phyloP scores from a whole-genome alignment of 30 jellyfish, hydroid and myxozoan species.

The Hydra vulgaris region DNA sequence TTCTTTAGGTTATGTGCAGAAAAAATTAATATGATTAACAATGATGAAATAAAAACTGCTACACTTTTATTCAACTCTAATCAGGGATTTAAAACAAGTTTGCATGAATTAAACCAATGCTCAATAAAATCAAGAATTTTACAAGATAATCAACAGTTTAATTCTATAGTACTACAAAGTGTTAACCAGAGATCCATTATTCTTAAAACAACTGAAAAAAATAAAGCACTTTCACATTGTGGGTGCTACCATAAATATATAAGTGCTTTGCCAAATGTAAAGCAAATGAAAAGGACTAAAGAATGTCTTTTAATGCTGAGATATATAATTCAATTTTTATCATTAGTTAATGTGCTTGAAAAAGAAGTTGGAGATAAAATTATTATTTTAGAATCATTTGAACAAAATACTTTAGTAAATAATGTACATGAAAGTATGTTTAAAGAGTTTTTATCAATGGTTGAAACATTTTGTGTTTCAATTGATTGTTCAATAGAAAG shows the following conservation, averaged over 20 bases:
- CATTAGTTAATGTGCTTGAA: not conserved
- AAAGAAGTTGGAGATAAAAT: not conserved
- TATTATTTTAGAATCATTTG: not conserved
- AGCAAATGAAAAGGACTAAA: not conserved
- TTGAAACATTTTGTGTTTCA: not conserved
- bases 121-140: not conserved
- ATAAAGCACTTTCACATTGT: not conserved
- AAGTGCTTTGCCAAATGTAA: not conserved
- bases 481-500: not conserved
- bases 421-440: not conserved
- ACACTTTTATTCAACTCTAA: not conserved
- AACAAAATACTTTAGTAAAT: not conserved
- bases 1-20: no score
- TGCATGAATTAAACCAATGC: not conserved
- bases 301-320: not conserved
- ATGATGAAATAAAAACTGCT: not conserved
- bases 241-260: not conserved
- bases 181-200: not conserved
- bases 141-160: not conserved
- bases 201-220: not conserved
- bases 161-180: not conserved
- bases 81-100: not conserved
- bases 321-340: no score
- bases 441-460: not conserved
- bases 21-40: not conserved